Evolutionary conservation across 2,888 invertebrate species (phyloP).

Genomic region (Chalcis sispes): DNA sequence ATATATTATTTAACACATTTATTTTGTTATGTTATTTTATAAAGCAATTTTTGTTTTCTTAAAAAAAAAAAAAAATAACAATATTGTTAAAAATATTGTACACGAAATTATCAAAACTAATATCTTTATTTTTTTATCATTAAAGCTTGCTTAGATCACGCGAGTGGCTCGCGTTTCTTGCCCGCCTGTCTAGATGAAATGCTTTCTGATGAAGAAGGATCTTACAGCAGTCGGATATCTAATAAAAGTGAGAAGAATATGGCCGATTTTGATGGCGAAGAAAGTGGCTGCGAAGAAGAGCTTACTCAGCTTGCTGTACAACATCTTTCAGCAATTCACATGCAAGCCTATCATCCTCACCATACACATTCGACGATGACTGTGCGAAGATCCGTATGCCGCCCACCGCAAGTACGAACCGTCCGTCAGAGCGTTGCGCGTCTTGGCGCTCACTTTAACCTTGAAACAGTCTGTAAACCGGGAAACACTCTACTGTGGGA

Average conservation of each 20-base stretch:
- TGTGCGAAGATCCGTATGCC: slow-evolving; percentile 68
- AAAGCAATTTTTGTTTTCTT: background rate
- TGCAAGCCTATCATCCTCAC: slow-evolving; percentile 74
- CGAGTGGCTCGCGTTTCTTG: slow-evolving; percentile 69
- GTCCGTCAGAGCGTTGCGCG: slow-evolving; percentile 64
- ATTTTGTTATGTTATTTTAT: background rate
- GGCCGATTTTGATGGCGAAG: slow-evolving; percentile 95
- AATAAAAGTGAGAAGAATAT: slow-evolving; percentile 96
- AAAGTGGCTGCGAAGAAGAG: slow-evolving; percentile 92
- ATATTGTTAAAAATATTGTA: background rate
- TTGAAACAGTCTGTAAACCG: slow-evolving; percentile 90
- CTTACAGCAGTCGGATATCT: slow-evolving; percentile 94
- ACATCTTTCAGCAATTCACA: slow-evolving; percentile 73
- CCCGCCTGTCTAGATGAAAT: slow-evolving; percentile 72
- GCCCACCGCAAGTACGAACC: slow-evolving; percentile 65
- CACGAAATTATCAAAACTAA: background rate
- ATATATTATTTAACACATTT: too few species aligned
- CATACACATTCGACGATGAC: slow-evolving; percentile 70
- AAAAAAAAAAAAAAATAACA: background rate
- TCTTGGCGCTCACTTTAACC: slow-evolving; percentile 76
- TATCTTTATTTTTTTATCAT: background rate
- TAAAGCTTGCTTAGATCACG: slow-evolving; percentile 74
- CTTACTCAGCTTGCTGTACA: slow-evolving; percentile 85
- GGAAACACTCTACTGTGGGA: slow-evolving; percentile 97
- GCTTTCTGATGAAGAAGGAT: slow-evolving; percentile 79